These are phyloP conservation scores for Tragulus kanchil DNA, from an alignment of 2,113 vertebrate species.

Conservation along the genomic window DNA sequence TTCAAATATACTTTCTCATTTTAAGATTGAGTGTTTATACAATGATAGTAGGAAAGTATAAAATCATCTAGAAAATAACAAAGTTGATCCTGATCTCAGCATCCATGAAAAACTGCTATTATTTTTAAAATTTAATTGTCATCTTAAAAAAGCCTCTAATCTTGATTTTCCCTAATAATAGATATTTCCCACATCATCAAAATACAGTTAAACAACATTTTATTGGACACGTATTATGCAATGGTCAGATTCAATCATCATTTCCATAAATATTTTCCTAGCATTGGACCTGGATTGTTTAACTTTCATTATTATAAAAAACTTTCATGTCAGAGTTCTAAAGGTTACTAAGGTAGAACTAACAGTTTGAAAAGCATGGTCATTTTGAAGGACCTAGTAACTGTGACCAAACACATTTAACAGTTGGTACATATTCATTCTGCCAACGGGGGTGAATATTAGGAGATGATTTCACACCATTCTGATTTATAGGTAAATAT, in stretches of 20 bases:
- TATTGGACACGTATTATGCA: background rate
- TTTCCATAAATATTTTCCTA: background rate
- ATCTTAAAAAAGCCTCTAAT: background rate
- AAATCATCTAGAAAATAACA: background rate
- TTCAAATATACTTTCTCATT: background rate
- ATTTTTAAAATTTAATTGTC: background rate
- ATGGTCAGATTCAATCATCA: background rate
- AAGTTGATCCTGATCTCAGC: background rate
- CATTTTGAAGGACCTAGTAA: background rate
- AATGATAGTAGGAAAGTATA: background rate
- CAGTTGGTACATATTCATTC: background rate
- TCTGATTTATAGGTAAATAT: background rate
- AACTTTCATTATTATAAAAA: background rate
- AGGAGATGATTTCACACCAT: background rate
- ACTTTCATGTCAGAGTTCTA: background rate
- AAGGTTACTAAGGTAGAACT: background rate
- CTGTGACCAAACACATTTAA: background rate
- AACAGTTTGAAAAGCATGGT: background rate
- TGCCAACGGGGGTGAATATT: rapidly evolving
- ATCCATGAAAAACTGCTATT: background rate
- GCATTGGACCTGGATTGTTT: background rate
- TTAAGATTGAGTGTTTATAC: background rate
- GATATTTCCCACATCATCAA: background rate
- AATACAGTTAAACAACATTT: background rate
- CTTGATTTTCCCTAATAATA: background rate